These are phyloP conservation scores for Myripristis jacobus DNA, from an alignment of 2,797 vertebrate species.

Conservation along the genomic window DNA sequence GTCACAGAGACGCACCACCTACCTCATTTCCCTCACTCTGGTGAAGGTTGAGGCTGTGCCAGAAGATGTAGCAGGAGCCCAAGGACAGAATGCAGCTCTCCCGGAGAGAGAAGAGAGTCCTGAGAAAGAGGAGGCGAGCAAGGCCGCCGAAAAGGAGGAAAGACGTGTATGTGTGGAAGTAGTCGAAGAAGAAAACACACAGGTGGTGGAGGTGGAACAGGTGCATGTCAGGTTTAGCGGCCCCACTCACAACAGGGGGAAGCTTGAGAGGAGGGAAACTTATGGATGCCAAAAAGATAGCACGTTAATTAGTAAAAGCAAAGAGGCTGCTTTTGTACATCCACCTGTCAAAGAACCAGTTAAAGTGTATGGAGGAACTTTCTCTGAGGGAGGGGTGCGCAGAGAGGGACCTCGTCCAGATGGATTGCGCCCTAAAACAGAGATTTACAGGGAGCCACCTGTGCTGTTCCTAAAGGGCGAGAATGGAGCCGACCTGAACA, in stretches of 20 bases:
- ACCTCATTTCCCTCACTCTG: slow-evolving; percentile 96
- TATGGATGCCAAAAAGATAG: slow-evolving; percentile 63
- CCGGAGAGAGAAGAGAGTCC: slow-evolving; percentile 76
- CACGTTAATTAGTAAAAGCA: slow-evolving; percentile 48
- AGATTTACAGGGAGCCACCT: slow-evolving; percentile 79
- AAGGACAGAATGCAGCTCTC: slow-evolving; percentile 63
- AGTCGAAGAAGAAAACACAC: slow-evolving; percentile 52
- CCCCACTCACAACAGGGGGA: slow-evolving; percentile 55
- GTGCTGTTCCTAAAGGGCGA: slow-evolving; percentile 75
- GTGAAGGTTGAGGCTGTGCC: slow-evolving; percentile 94
- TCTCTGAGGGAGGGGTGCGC: slow-evolving; percentile 66
- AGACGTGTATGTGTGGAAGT: slow-evolving; percentile 37
- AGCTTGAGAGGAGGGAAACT: slow-evolving; percentile 60
- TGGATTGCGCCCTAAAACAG: slow-evolving; percentile 74
- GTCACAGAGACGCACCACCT: slow-evolving; percentile 94
- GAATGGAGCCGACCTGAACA: slow-evolving; percentile 72
- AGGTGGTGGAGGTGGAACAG: slow-evolving; percentile 64
- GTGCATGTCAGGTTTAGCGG: slow-evolving; percentile 63
- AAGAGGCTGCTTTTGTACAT: slow-evolving; percentile 65
- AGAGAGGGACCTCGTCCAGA: slow-evolving; percentile 78
- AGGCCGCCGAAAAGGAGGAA: slow-evolving; percentile 57
- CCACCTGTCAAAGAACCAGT: slow-evolving; percentile 69
- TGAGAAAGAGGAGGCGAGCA: slow-evolving; percentile 62
- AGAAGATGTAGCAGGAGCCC: slow-evolving; percentile 77
- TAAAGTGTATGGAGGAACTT: slow-evolving; percentile 69